Evolutionary conservation across 2,113 vertebrate genomes (phyloP), one percentile per base, ranked within the genome.

Genomic region (Ahaetulla prasina): DNA sequence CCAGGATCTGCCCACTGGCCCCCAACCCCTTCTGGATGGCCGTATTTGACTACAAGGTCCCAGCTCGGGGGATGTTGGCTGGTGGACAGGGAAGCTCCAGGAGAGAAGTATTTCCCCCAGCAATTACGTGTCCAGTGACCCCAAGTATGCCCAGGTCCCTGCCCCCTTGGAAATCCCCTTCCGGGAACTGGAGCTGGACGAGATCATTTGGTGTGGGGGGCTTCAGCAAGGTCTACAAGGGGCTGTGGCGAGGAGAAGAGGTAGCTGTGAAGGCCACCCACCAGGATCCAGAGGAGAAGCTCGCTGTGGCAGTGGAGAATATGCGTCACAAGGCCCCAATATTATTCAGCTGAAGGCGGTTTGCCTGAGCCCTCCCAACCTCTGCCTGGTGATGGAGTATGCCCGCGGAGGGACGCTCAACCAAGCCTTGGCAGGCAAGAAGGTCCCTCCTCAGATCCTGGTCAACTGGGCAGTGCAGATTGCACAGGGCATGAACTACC

Each of bases 381-480:
- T 99, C 92, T 99, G 98, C 97, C 96, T 99, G 95, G 98, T 99
- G 93, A 99, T 99, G 98, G 98, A 99, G 94, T 99, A 98, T 30
- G 98, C 98, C 94, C 97, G 98, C 45, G 98, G 98, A 0, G 98
- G 98, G 8, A 98, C 98, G 0, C 97, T 99, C 94, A 99, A 98
- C 95, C 96, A 98, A 60, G 98, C 98, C 14, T 97, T 99, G 91
- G 98, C 98, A 0, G 98, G 98, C 47, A 98, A 98, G 94, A 98
- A 98, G 94, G 98, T 98, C 50, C 98, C 98, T 27, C 98, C 98
- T 4, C 97, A 98, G 39, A 98, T 99, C 49, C 97, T 99, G 96
- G 98, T 99, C 94, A 98, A 99, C 97, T 99, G 98, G 98, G 98
- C 98, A 0, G 98, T 99, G 92, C 98, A 99, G 97, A 97, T 99